Evolutionary conservation across 2,888 invertebrate species (phyloP).

Genomic region (Pteria penguin): DNA sequence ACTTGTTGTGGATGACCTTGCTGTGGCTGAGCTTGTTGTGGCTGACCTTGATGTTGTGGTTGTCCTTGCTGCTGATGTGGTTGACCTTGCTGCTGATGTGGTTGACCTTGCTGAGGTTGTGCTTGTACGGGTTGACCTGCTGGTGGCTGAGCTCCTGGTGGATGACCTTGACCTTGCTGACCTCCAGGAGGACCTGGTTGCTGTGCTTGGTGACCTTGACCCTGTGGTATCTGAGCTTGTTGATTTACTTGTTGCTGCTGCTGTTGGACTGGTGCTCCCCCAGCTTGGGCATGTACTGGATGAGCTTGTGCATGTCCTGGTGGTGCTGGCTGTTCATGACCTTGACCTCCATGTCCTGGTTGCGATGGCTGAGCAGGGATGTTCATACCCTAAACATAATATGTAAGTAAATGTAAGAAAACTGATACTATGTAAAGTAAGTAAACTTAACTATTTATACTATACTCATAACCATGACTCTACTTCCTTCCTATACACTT

Average conservation of each 20-base stretch:
- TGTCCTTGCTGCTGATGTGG: neutral
- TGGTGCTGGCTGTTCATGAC: slow-evolving; percentile 61
- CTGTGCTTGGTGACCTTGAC: slow-evolving; percentile 10
- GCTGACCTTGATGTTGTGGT: neutral
- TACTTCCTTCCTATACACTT: too few species aligned
- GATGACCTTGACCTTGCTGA: slow-evolving; percentile 18
- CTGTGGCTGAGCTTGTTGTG: slow-evolving; percentile 16
- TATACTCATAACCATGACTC: too few species aligned
- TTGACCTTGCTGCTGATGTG: neutral
- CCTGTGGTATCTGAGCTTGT: slow-evolving; percentile 28
- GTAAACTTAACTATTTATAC: too few species aligned
- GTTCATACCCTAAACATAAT: neutral
- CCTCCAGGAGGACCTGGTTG: slow-evolving; percentile 6
- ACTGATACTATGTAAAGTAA: too few species aligned
- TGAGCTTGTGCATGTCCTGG: slow-evolving; percentile 49
- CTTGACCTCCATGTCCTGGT: slow-evolving; percentile 55
- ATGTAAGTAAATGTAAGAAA: too few species aligned
- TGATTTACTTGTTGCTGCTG: slow-evolving; percentile 80
- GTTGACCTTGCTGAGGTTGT: slow-evolving; percentile 7
- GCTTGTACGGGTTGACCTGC: neutral
- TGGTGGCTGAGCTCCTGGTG: neutral
- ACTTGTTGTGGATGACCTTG: slow-evolving; percentile 14
- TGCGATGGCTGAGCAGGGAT: neutral
- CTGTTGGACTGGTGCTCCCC: slow-evolving; percentile 44
- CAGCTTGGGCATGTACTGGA: slow-evolving; percentile 44